phyloP scores from a whole-genome alignment of 2,113 vertebrate genomes.

The Xiphorhynchus elegans region DNA sequence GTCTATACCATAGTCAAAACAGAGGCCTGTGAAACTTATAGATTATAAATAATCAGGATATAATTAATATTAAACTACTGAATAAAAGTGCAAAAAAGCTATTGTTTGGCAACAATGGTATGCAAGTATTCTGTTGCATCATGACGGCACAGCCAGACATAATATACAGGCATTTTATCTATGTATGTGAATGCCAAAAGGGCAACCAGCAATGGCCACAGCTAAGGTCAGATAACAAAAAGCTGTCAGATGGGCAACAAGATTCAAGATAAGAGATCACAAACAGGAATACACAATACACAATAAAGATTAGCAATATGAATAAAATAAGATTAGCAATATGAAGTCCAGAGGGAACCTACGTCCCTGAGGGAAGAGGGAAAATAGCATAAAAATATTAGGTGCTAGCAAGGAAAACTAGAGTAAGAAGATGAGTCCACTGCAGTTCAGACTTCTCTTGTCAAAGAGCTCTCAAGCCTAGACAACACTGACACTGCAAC shows the following conservation, averaged over 20 bases:
- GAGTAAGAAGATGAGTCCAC: neutral
- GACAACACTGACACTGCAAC: neutral
- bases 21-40: neutral
- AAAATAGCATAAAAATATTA: neutral
- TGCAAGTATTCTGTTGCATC: neutral
- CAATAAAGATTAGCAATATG: neutral
- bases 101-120: neutral
- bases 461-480: neutral
- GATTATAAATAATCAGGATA: neutral
- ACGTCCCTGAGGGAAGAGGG: neutral
- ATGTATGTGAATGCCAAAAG: neutral
- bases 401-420: neutral
- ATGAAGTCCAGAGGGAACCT: neutral
- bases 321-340: neutral
- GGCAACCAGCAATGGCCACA: neutral
- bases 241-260: neutral
- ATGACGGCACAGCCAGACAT: neutral
- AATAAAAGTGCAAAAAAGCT: neutral
- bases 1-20: neutral
- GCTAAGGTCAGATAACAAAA: neutral
- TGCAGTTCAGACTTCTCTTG: neutral
- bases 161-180: neutral
- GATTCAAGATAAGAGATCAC: neutral
- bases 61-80: neutral
- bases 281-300: neutral